Evolutionary conservation across 2,113 vertebrate genomes (phyloP).

Genomic region (Gadus macrocephalus): DNA sequence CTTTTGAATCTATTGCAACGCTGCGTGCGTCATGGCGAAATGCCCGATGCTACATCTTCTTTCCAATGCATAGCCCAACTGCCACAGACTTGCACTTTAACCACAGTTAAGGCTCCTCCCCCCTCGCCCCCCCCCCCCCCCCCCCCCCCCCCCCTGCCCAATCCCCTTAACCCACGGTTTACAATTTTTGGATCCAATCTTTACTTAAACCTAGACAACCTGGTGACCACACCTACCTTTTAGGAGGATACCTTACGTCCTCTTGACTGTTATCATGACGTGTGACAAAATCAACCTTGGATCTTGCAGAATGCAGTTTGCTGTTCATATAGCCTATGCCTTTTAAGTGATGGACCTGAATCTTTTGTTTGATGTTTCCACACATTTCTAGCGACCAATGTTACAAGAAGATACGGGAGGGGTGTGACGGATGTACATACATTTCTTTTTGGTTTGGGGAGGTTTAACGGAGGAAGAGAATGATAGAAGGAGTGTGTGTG

Average conservation of each 20-base stretch:
- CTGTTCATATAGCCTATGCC: conserved; percentile 70
- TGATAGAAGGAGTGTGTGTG: conserved; percentile 15
- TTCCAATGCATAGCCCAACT: conserved; percentile 69
- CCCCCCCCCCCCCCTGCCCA: no score
- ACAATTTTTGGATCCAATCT: conserved; percentile 69
- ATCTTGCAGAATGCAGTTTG: conserved; percentile 66
- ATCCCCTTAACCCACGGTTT: conserved; percentile 72
- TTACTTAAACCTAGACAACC: conserved; percentile 67
- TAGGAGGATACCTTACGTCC: conserved; percentile 69
- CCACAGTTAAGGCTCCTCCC: conserved; percentile 60
- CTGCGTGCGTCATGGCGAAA: conserved; percentile 50
- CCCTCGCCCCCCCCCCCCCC: no score
- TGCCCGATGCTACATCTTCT: conserved; percentile 43
- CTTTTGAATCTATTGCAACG: conserved; percentile 67
- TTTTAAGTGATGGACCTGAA: conserved; percentile 60
- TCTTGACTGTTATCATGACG: conserved; percentile 74
- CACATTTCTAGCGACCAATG: conserved; percentile 52
- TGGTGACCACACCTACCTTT: conserved; percentile 80
- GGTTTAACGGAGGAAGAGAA: conserved; percentile 5
- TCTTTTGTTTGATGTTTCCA: conserved; percentile 54
- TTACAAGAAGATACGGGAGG: conserved; percentile 45
- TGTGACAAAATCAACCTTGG: conserved; percentile 55
- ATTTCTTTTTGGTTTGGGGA: conserved; percentile 20
- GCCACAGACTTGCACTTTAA: conserved; percentile 83
- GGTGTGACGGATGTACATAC: conserved; percentile 58